phyloP scores from a whole-genome alignment of 2,797 vertebrate species.

The Clarias pachynema region DNA sequence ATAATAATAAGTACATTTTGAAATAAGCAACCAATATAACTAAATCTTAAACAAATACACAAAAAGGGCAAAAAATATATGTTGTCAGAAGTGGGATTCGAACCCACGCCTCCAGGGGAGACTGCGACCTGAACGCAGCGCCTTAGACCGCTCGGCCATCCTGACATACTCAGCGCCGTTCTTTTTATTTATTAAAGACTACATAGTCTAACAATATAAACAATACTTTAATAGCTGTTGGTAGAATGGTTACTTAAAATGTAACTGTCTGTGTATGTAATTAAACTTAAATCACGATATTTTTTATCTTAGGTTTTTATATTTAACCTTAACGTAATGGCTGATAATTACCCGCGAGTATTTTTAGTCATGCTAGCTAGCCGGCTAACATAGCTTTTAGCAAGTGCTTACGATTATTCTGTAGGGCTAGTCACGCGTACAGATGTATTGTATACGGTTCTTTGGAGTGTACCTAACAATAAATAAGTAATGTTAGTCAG shows the following conservation, averaged over 20 bases:
- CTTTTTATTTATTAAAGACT: too few species aligned
- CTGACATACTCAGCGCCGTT: constrained; percentile 20
- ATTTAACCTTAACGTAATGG: not conserved
- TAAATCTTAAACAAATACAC: not conserved
- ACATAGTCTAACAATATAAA: too few species aligned
- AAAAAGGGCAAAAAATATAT: accelerated
- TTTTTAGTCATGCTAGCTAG: constrained; percentile 17
- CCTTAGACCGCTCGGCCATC: constrained; percentile 68
- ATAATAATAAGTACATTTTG: not conserved
- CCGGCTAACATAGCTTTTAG: not conserved
- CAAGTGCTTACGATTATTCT: too few species aligned
- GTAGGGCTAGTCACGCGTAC: not conserved
- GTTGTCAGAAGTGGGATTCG: constrained; percentile 54
- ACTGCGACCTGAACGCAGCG: constrained; percentile 75
- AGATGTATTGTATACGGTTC: not conserved
- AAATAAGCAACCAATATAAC: not conserved
- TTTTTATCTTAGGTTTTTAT: not conserved
- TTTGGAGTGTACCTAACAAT: not conserved
- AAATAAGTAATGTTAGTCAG: not conserved
- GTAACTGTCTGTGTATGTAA: not conserved
- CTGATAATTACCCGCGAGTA: not conserved
- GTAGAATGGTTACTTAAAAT: not conserved
- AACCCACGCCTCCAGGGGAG: constrained; percentile 73
- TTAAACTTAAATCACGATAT: not conserved
- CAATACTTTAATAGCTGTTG: too few species aligned